Evolutionary conservation across 64 coral and sea anemone species (phyloP).

Genomic region (Actinia tenebrosa): DNA sequence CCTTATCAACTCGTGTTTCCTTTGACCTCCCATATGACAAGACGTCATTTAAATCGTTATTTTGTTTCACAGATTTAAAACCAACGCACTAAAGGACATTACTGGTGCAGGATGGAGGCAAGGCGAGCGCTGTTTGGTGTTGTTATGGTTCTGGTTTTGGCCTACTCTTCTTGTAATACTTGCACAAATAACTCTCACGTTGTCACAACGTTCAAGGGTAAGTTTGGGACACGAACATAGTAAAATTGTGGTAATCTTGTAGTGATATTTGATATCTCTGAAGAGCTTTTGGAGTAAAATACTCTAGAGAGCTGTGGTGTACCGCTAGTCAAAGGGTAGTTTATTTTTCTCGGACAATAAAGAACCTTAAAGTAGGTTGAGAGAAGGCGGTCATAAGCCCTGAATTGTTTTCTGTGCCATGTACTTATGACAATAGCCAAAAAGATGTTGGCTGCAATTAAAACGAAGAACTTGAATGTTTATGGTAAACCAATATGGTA

Average conservation of each 20-base stretch:
- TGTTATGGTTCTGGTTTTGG: not conserved
- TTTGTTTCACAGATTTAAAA: slow-evolving; percentile 17
- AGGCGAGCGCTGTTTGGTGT: not conserved
- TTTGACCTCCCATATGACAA: slow-evolving; percentile 18
- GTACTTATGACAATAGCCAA: not conserved
- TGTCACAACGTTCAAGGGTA: not conserved
- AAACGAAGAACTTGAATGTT: not conserved
- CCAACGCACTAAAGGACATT: not conserved
- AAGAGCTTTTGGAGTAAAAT: not conserved
- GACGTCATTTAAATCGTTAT: slow-evolving; percentile 11
- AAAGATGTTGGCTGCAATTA: not conserved
- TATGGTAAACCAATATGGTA: not conserved
- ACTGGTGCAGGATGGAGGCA: not conserved
- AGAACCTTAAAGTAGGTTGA: not conserved
- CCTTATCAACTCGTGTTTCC: slow-evolving; percentile 10
- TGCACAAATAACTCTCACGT: slow-evolving; percentile 1
- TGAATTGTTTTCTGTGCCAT: not conserved
- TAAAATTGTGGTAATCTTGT: not conserved
- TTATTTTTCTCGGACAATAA: slow-evolving; percentile 3
- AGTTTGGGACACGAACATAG: not conserved
- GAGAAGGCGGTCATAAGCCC: not conserved
- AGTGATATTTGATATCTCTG: not conserved
- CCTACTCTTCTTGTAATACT: not conserved
- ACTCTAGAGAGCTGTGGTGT: not conserved
- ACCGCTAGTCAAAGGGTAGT: not conserved